Conservation (phyloP, 2,797 vertebrate species). For the Silurus lanzhouensis region DNA sequence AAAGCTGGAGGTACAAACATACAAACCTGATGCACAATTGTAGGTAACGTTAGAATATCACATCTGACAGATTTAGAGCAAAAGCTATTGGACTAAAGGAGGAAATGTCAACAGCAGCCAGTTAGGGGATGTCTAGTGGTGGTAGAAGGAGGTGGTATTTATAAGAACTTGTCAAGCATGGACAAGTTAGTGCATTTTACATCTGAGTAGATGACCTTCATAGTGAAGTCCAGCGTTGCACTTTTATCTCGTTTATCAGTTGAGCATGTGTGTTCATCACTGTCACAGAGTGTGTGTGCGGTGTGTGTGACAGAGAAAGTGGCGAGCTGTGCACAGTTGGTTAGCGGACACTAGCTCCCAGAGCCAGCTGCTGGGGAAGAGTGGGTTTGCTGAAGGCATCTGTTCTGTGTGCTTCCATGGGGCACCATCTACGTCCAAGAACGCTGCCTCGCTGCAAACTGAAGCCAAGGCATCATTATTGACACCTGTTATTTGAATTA, state of each 20-base stretch:
- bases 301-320: slow-evolving; percentile 29
- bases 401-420: slow-evolving; percentile 56
- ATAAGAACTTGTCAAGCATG: slow-evolving; percentile 31
- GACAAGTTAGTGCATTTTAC: slow-evolving; percentile 20
- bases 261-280: slow-evolving; percentile 48
- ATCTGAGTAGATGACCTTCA: slow-evolving; percentile 49
- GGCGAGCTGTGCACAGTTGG: slow-evolving; percentile 53
- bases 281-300: slow-evolving; percentile 35
- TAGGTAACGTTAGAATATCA: slow-evolving; percentile 9
- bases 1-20: neutral
- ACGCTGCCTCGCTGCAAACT: slow-evolving; percentile 41
- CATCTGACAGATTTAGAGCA: slow-evolving; percentile 1
- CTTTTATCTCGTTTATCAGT: slow-evolving; percentile 51
- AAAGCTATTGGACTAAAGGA: slow-evolving; percentile 10
- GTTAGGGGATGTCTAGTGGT: slow-evolving; percentile 25
- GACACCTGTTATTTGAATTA: slow-evolving; percentile 59
- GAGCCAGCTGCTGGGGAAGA: slow-evolving; percentile 58
- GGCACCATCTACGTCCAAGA: slow-evolving; percentile 49
- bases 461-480: slow-evolving; percentile 46
- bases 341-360: slow-evolving; percentile 51
- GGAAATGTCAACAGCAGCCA: slow-evolving; percentile 22
- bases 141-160: slow-evolving; percentile 1
- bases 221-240: slow-evolving; percentile 24
- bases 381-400: slow-evolving; percentile 56
- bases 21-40: slow-evolving; percentile 13